Conservation (phyloP, 2,797 vertebrate genomes). For the Atherinosoma microstoma region DNA sequence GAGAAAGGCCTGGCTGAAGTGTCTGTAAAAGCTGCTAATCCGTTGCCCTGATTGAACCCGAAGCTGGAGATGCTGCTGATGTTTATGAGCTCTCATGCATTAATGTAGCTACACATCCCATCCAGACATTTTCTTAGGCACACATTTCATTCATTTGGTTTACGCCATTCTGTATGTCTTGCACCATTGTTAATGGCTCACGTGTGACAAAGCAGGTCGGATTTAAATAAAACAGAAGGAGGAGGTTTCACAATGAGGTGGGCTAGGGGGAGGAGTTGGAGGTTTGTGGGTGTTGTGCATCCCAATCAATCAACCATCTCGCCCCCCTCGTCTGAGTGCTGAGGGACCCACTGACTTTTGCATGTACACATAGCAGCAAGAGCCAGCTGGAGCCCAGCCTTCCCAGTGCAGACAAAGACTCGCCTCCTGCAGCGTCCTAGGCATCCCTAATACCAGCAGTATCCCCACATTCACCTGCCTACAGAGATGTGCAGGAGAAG, state of each 20-base stretch:
- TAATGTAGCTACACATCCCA: background rate
- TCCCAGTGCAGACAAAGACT: constrained; percentile 71
- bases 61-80: constrained; percentile 15
- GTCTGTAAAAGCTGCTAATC: constrained; percentile 55
- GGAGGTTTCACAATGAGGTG: background rate
- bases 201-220: constrained; percentile 39
- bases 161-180: background rate
- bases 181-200: constrained; percentile 31
- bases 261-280: background rate
- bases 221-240: constrained; percentile 16
- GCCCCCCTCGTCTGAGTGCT: constrained; percentile 62
- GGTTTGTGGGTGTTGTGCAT: constrained; percentile 43
- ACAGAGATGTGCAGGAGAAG: constrained; percentile 12
- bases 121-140: background rate
- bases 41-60: constrained; percentile 55
- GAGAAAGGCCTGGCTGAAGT: constrained; percentile 26
- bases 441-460: constrained; percentile 64
- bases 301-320: constrained; percentile 72
- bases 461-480: constrained; percentile 41
- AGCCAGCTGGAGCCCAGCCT: constrained; percentile 78
- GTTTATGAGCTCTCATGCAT: constrained; percentile 3
- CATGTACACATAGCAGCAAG: constrained; percentile 62
- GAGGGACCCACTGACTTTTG: constrained; percentile 75
- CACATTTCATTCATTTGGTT: background rate
- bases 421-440: constrained; percentile 54